Conservation (phyloP, 1,140 invertebrate species). For the Cataglyphis hispanica region DNA sequence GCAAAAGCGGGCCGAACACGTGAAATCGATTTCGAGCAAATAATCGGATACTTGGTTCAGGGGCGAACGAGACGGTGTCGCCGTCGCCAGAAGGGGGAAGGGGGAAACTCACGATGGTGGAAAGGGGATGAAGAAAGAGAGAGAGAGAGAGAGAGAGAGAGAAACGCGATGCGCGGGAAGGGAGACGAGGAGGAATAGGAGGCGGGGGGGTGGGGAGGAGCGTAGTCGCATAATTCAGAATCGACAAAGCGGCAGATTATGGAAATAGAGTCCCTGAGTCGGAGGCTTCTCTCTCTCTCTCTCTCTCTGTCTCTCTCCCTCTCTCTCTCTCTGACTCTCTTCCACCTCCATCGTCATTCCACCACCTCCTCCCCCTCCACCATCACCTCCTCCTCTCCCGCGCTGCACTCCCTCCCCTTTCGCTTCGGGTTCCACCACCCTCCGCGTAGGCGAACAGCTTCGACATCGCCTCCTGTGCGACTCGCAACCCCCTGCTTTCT, state of each 20-base stretch:
- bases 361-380: conserved; percentile 55
- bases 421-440: conserved; percentile 59
- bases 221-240: conserved; percentile 86
- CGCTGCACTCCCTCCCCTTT: conserved; percentile 61
- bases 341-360: conserved; percentile 60
- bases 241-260: conserved; percentile 86
- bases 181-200: conserved; percentile 66
- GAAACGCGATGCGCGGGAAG: conserved; percentile 46
- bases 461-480: conserved; percentile 68
- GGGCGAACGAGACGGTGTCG: conserved; percentile 63
- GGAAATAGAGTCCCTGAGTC: conserved; percentile 85
- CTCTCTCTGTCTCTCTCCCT: conserved; percentile 48
- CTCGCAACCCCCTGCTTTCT: conserved; percentile 80
- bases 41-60: conserved; percentile 84
- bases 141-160: not conserved
- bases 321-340: conserved; percentile 62
- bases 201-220: conserved; percentile 77
- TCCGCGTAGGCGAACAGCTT: conserved; percentile 58
- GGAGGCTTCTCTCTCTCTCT: conserved; percentile 72
- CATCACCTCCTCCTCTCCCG: conserved; percentile 40
- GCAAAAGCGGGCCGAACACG: conserved; percentile 81
- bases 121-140: conserved; percentile 53
- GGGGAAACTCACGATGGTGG: conserved; percentile 6
- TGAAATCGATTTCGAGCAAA: conserved; percentile 85
- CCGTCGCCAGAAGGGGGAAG: not conserved